Base-by-base conservation (phyloP, 2,888 invertebrate species). In the Noctua pronuba region DNA sequence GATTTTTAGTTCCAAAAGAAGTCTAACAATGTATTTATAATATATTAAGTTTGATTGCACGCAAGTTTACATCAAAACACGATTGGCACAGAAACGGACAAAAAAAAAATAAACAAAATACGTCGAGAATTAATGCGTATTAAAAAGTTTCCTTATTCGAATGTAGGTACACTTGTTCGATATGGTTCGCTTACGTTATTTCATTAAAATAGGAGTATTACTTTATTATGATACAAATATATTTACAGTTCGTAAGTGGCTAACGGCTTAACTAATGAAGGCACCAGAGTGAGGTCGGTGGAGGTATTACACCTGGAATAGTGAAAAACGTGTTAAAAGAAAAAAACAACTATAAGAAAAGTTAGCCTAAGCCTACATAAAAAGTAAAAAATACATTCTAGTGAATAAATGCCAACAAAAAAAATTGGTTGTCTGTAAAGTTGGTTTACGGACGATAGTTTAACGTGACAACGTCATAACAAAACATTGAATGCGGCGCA, bases 241-340 rank as follows among this genome's bases (percentile, higher is more conserved):
- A 96, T 96, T 93, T 96, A 96, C 96, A 96, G 84, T 91, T 93
- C 93, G 94, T 94, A 93, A 92, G 93, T 94, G 89, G 88, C 91
- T 91, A 93, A 91, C 91, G 91, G 93, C 94, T 95, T 93, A 92
- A 93, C 94, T 96, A 95, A 94, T 92, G 95, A 96, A 96, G 96
- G 96, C 96, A 96, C 96, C 96, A 94, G 94, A 93, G 94, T 96
- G 96, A 96, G 96, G 96, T 96, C 96, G 96, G 96, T 96, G 96
- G 96, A 95, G 96, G 94, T 94, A 89, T 92, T 92, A 94, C 91
- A 95, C 90, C 96, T 96, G 95, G 24, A 90, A 84, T 69, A 83
- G 79, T 83, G 0, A 68, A 65, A 72, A 49, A 16, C 4, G 38
- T 41, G 41, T 31, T 49, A 21, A 21, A 72, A 13, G 21, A 62